A percentile compares a stretch with the other conserved stretches of the same genome.
phyloP scores from a whole-genome alignment of 2,888 invertebrate genomes.

The Onchidella celtica region DNA sequence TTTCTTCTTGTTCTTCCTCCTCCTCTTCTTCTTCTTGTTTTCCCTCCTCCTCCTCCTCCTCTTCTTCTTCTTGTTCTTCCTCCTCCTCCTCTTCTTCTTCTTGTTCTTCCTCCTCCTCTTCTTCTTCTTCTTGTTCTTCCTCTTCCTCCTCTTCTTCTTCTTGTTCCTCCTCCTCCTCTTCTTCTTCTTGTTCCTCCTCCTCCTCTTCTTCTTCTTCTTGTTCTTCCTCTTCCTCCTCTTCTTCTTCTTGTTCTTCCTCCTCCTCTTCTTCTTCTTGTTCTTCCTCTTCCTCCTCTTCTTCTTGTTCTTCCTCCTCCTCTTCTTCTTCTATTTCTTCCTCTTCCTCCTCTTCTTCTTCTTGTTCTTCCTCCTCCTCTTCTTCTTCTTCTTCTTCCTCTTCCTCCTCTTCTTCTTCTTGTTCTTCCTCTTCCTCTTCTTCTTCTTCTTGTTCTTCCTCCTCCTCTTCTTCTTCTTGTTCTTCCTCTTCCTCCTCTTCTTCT shows the following conservation, averaged over 20 bases:
- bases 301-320: not conserved
- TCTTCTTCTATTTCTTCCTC: not conserved
- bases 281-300: no score
- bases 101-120: not conserved
- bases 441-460: conserved; percentile 9
- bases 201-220: not conserved
- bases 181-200: not conserved
- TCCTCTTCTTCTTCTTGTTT: no score
- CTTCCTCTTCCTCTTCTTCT: not conserved
- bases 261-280: no score
- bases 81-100: not conserved
- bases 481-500: not conserved
- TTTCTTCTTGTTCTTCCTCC: not conserved
- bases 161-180: not conserved
- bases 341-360: not conserved
- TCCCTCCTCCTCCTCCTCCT: no score
- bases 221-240: not conserved
- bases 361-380: not conserved
- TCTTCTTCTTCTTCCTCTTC: not conserved
- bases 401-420: not conserved
- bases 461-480: not conserved
- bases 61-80: no score
- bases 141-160: not conserved
- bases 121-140: not conserved
- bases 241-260: no score